phyloP scores from a whole-genome alignment of 2,888 invertebrate genomes.

The Agonopterix alstromeriana region DNA sequence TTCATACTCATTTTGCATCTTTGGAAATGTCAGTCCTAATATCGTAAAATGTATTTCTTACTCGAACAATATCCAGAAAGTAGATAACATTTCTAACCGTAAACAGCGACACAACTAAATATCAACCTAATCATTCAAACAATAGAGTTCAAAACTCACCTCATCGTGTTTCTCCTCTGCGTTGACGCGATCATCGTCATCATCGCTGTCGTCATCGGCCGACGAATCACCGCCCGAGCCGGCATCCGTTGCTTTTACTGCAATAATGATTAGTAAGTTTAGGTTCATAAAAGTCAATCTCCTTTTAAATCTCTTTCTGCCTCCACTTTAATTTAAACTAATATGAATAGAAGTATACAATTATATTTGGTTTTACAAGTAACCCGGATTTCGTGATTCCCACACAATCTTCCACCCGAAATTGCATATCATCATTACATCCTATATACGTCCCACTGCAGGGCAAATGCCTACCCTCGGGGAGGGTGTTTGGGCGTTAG shows the following conservation, averaged over 20 bases:
- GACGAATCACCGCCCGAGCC: slow-evolving; percentile 81
- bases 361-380: too few relatives aligned
- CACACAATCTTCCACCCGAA: too few relatives aligned
- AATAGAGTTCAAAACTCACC: slow-evolving; percentile 48
- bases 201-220: slow-evolving; percentile 85
- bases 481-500: too few relatives aligned
- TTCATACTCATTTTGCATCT: too few relatives aligned
- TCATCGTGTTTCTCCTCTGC: slow-evolving; percentile 82
- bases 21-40: not conserved
- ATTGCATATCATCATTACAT: too few relatives aligned
- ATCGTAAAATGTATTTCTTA: not conserved
- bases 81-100: not conserved
- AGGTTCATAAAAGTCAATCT: too few relatives aligned
- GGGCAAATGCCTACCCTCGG: too few relatives aligned
- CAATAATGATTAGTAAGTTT: not conserved
- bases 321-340: too few relatives aligned
- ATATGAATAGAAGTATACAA: too few relatives aligned
- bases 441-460: too few relatives aligned
- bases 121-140: not conserved
- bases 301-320: too few relatives aligned
- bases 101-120: not conserved
- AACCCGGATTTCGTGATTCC: too few relatives aligned
- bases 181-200: slow-evolving; percentile 80
- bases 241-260: slow-evolving; percentile 44
- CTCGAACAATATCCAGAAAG: not conserved